These are phyloP conservation scores for Bombus fervidus DNA, from an alignment of 1,140 invertebrate genomes.

Conservation along the genomic window DNA sequence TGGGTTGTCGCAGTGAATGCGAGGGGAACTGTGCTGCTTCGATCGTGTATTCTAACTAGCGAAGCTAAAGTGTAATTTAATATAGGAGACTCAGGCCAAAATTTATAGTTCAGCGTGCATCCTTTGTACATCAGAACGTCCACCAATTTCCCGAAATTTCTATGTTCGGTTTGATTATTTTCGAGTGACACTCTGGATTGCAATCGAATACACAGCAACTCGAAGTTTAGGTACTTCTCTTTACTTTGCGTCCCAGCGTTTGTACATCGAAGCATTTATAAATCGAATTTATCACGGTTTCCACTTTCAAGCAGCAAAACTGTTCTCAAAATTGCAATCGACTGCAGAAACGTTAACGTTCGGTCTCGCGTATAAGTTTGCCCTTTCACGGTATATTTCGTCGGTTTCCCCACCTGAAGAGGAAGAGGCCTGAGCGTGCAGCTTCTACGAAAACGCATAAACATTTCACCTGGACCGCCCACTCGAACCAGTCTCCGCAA, in stretches of 20 bases:
- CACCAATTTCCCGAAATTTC: neutral
- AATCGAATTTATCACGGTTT: neutral
- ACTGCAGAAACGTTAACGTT: neutral
- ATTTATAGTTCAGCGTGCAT: neutral
- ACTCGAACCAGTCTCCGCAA: conserved; percentile 27
- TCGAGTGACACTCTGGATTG: neutral
- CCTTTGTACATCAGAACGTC: neutral
- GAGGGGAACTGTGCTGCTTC: neutral
- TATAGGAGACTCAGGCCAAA: neutral
- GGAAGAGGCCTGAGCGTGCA: neutral
- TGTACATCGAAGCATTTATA: no score
- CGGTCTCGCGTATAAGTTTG: neutral
- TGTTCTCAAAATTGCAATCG: neutral
- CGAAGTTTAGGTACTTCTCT: neutral
- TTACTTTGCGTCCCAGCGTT: neutral
- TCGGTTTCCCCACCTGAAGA: neutral
- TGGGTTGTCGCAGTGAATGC: neutral
- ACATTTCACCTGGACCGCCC: conserved; percentile 38
- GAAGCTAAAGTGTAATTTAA: neutral
- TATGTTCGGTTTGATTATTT: neutral
- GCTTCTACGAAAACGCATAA: conserved; percentile 21
- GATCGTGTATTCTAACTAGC: neutral
- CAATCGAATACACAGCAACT: neutral
- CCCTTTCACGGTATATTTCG: neutral
- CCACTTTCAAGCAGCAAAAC: no score